Conservation (phyloP, 2,113 vertebrate genomes). For the Cisticola juncidis region DNA sequence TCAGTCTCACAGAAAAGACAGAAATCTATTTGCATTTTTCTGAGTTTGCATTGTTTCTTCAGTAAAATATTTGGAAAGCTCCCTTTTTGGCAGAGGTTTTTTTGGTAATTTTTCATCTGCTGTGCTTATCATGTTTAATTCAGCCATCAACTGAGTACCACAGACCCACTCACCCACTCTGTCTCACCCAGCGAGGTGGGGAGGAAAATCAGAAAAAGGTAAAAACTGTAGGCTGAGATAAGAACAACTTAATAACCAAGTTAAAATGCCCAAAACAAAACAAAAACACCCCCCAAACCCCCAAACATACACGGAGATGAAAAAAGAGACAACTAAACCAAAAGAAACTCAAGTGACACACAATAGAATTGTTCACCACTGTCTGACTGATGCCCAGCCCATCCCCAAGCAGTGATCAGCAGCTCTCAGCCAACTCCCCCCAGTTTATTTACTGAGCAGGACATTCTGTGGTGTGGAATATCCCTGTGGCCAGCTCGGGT, state of each 20-base stretch:
- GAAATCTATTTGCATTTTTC: neutral
- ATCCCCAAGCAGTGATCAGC: neutral
- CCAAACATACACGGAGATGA: neutral
- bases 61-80: neutral
- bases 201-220: neutral
- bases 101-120: neutral
- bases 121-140: neutral
- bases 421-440: neutral
- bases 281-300: fast-evolving
- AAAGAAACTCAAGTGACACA: neutral
- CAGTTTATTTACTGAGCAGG: neutral
- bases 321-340: neutral
- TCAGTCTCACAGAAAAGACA: neutral
- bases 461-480: neutral
- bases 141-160: neutral
- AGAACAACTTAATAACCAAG: neutral
- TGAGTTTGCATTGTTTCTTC: neutral
- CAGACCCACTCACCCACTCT: neutral
- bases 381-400: fast-evolving
- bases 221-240: neutral
- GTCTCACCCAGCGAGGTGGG: neutral
- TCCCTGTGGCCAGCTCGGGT: neutral
- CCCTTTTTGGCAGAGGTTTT: neutral
- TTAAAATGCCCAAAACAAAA: neutral
- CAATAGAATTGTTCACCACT: neutral